These are phyloP conservation scores for Gymnobelideus leadbeateri DNA, from an alignment of 2,113 vertebrate genomes.

Conservation along the genomic window DNA sequence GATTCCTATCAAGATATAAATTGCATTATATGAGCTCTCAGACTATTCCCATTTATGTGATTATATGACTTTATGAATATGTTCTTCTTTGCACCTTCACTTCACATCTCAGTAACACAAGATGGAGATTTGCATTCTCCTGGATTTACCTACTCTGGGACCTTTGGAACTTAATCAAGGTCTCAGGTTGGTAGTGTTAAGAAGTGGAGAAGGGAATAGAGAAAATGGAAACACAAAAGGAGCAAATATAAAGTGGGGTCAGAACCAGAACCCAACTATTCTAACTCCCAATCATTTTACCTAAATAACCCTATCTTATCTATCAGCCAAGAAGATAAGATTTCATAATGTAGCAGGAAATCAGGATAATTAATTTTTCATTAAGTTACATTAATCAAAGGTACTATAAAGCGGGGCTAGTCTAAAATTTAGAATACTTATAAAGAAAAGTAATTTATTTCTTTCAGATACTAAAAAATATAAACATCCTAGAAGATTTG, in stretches of 20 bases:
- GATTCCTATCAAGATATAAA: neutral
- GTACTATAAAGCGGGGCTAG: neutral
- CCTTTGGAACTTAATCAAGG: too few species aligned
- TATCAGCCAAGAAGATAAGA: neutral
- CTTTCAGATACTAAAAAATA: neutral
- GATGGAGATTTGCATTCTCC: neutral
- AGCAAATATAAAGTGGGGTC: too few species aligned
- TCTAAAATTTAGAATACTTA: neutral
- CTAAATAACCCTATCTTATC: neutral
- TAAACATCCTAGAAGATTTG: neutral
- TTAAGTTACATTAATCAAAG: neutral
- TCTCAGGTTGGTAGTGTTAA: too few species aligned
- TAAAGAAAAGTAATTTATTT: neutral
- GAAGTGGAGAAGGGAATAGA: too few species aligned
- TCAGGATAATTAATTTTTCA: neutral
- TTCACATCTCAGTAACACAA: neutral
- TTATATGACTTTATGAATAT: neutral
- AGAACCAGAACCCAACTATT: too few species aligned
- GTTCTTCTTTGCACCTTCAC: neutral
- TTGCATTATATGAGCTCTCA: neutral
- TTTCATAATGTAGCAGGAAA: neutral
- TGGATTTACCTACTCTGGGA: too few species aligned
- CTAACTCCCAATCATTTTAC: neutral
- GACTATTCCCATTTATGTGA: neutral
- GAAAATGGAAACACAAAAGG: too few species aligned